Evolutionary conservation across 2,888 invertebrate genomes (phyloP).

Genomic region (Cephalotes varians): DNA sequence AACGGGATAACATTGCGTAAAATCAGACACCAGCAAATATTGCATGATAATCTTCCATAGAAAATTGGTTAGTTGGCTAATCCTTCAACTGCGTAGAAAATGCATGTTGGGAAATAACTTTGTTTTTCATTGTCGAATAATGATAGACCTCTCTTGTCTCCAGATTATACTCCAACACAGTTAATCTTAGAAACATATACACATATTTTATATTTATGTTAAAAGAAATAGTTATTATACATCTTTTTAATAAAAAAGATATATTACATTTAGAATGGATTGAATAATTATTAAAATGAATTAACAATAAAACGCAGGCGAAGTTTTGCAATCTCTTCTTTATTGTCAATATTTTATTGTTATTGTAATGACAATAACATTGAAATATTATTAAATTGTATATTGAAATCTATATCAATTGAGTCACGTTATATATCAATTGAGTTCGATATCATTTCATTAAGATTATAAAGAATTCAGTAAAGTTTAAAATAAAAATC

Average conservation of each 20-base stretch:
- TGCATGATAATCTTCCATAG: background rate
- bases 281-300: background rate
- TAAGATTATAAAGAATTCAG: too few species aligned
- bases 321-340: background rate
- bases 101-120: background rate
- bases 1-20: background rate
- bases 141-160: background rate
- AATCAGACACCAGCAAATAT: background rate
- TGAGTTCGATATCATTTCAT: too few species aligned
- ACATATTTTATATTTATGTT: background rate
- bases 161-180: background rate
- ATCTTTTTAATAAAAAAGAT: background rate
- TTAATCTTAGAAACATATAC: background rate
- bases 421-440: too few species aligned
- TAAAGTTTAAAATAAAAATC: too few species aligned
- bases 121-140: background rate
- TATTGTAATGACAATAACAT: too few species aligned
- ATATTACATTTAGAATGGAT: background rate
- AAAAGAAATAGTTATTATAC: background rate
- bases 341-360: too few species aligned
- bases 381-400: too few species aligned
- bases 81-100: background rate
- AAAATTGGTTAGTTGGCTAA: constrained; percentile 3
- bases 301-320: background rate
- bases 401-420: too few species aligned